Conservation (phyloP, 2,888 invertebrate genomes). For the Stenodema calcarata region DNA sequence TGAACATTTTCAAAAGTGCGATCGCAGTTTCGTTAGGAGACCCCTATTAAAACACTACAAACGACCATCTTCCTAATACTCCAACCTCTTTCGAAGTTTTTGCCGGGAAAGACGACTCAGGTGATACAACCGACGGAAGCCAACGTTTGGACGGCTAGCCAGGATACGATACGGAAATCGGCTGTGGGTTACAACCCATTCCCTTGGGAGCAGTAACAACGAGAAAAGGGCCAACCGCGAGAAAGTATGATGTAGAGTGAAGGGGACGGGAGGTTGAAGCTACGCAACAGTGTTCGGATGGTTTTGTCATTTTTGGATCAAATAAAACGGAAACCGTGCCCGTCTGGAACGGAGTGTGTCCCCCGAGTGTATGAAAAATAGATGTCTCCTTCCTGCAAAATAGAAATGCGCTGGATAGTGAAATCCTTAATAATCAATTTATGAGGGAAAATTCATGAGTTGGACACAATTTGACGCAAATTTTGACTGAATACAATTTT, state of each 20-base stretch:
- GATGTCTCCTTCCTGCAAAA: neutral
- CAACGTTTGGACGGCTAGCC: neutral
- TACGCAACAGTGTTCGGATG: neutral
- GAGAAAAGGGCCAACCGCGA: neutral
- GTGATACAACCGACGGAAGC: too few relatives aligned
- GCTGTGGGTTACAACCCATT: neutral
- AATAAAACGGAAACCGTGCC: neutral
- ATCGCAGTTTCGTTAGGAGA: too few relatives aligned
- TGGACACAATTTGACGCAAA: too few relatives aligned
- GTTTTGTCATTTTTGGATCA: neutral
- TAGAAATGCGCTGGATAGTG: constrained; percentile 29
- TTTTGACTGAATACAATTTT: too few relatives aligned
- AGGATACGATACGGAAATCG: neutral
- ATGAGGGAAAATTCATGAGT: constrained; percentile 38
- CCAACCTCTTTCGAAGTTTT: too few relatives aligned
- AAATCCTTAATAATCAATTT: constrained; percentile 54
- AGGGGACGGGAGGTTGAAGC: neutral
- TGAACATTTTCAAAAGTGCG: too few relatives aligned
- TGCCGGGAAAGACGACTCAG: too few relatives aligned
- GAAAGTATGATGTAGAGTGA: neutral
- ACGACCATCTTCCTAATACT: too few relatives aligned
- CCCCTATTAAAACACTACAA: too few relatives aligned
- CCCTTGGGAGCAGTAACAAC: neutral
- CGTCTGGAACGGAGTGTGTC: neutral
- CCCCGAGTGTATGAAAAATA: constrained; percentile 21